These are phyloP conservation scores for Ooceraea biroi DNA, from an alignment of 1,140 invertebrate genomes.

Conservation along the genomic window DNA sequence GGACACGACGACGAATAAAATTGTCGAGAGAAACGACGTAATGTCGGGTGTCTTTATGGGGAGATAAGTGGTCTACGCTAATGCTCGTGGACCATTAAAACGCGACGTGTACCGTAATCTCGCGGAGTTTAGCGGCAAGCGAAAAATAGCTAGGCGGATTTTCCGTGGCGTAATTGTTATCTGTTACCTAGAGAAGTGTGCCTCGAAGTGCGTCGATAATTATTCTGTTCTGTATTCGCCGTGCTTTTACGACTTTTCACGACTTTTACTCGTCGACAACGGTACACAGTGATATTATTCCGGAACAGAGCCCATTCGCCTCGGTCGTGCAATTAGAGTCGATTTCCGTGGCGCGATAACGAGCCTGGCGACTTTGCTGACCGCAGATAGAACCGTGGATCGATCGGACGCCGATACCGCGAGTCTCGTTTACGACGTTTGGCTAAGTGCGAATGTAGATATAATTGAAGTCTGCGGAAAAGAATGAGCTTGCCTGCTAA, in stretches of 20 bases:
- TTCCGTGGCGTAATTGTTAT: constrained; percentile 67
- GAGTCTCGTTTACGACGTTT: not conserved
- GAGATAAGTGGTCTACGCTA: constrained; percentile 68
- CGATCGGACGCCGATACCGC: constrained; percentile 3
- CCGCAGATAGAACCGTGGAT: not conserved
- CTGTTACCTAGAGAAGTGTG: constrained; percentile 9
- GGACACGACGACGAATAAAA: constrained; percentile 58
- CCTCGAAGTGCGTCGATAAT: constrained; percentile 54
- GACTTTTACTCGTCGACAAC: not conserved
- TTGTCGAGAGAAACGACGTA: constrained; percentile 54
- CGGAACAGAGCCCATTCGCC: not conserved
- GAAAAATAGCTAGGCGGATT: constrained; percentile 43
- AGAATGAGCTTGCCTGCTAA: not conserved
- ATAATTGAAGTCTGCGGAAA: not conserved
- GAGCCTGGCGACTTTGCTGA: not conserved
- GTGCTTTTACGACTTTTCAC: constrained; percentile 21
- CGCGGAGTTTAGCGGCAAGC: constrained; percentile 31
- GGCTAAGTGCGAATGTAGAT: not conserved
- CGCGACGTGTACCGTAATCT: constrained; percentile 61
- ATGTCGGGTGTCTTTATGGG: constrained; percentile 67
- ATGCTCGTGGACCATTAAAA: constrained; percentile 71
- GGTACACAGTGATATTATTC: constrained; percentile 19
- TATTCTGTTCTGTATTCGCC: constrained; percentile 60
- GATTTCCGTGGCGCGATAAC: constrained; percentile 24
- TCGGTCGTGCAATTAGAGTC: constrained; percentile 36